Evolutionary conservation across 2,113 vertebrate genomes (phyloP), one percentile per base, ranked within the genome.

Genomic region (Dasyprocta punctata): DNA sequence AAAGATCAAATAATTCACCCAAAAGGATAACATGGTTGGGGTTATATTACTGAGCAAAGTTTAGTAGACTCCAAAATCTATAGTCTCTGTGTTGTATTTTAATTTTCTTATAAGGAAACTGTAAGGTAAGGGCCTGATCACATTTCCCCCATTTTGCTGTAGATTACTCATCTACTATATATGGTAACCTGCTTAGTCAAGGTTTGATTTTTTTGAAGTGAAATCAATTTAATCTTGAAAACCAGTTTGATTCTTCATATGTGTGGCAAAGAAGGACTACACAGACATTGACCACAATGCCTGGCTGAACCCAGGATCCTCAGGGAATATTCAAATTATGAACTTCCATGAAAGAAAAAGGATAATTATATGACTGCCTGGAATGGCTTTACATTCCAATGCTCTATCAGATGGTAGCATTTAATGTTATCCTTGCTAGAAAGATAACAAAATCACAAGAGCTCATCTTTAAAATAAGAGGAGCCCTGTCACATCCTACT

Each of bases 381-480:
- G 38, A 67, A 67, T 58, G 52, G 3, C 33, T 83, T 47, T 24
- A 38, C 36, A 73, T n/a, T 33, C 30, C 44, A 61, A 1, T 36
- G 20, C 11, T 19, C 67, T 10, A 83, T 84, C 52, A 5, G 58
- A 61, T 33, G n/a, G 17, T 36, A 87, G 33, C 41, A 75, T n/a
- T 80, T 87, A 67, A n/a, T 92, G 44, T 52, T 28, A 92, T 24
- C 63, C 22, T 93, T 94, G 20, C 36, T 52, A 88, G 47, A 93
- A 96, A 95, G 5, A 36, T 8, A 93, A 47, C 26, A 85, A 84
- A 97, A 86, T 19, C 44, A 41, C 36, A 60, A 61, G 22, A 36
- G 26, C 22, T 75, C 73, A 69, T 82, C 56, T 78, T 88, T 38
- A 94, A 86, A 91, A 33, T 41, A 92, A 90, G 19, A 84, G 19